Evolutionary conservation across 53 echinoderm and acorn worm species (phyloP), one percentile per base, ranked within the genome.

Genomic region (Temnopleurus reevesii): DNA sequence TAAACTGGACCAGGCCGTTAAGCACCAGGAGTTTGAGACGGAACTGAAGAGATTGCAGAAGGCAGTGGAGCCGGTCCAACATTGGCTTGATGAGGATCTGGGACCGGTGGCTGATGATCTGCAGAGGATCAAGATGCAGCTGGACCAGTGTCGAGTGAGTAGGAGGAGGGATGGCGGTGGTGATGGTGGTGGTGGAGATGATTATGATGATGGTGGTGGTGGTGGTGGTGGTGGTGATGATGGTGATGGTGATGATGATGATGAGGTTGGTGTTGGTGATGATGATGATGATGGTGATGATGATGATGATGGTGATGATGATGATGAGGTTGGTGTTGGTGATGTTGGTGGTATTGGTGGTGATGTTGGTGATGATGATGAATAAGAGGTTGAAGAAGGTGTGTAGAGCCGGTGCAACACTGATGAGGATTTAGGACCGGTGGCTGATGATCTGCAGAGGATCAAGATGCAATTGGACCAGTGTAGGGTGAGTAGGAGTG

Each of bases 121-220:
- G 2, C 94, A 93, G 66, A 86, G 83, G 55, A 90, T 98, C 13
- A 94, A 96, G 89, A 46, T 88, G 46, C 94, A 96, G 81, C 81
- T 98, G 8, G 95, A 96, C 27, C 95, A 98, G 49, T 98, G 99
- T 65, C 90, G 93, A 91, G 99, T 98, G 35, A 93, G 91, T 91
- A 95, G 36, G 35, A 95, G 55, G 10, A 91, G 59, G 92, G 91
- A 66, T 89, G 95, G 5, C 61, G 85, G 27, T n/a, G n/a, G n/a
- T n/a, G n/a, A n/a, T n/a, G n/a, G n/a, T n/a, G n/a, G n/a, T n/a
- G n/a, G n/a, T n/a, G n/a, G n/a, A n/a, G n/a, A n/a, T n/a, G n/a
- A n/a, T n/a, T n/a, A n/a, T n/a, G n/a, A n/a, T n/a, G n/a, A n/a
- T n/a, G n/a, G n/a, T n/a, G n/a, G n/a, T n/a, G n/a, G n/a, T n/a